phyloP scores from a whole-genome alignment of 2,797 vertebrate genomes.

The Nyctibius grandis region DNA sequence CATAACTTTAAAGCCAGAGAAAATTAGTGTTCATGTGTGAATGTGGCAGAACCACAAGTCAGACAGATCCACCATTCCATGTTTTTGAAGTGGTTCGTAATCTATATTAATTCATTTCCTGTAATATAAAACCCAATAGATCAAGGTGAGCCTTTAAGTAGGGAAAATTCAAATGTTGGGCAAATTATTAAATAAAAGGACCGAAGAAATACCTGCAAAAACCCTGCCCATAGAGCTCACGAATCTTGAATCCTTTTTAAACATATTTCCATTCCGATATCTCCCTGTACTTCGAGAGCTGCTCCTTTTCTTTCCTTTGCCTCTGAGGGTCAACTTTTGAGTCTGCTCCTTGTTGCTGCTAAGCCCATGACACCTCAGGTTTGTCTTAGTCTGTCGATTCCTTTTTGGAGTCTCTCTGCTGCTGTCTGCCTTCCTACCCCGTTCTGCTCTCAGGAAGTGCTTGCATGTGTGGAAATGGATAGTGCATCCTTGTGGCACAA shows the following conservation, averaged over 20 bases:
- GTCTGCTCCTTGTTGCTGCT: neutral
- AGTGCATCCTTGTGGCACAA: neutral
- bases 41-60: neutral
- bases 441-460: neutral
- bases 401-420: neutral
- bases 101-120: neutral
- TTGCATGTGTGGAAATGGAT: too few species aligned
- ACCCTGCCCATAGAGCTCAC: neutral
- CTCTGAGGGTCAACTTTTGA: neutral
- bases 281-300: neutral
- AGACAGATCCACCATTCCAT: neutral
- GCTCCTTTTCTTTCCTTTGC: neutral
- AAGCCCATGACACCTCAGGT: rapidly evolving
- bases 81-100: neutral
- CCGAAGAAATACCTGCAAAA: neutral
- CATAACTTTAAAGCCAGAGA: neutral
- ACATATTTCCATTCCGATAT: neutral
- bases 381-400: neutral
- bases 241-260: neutral
- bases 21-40: neutral
- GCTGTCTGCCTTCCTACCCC: neutral
- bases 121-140: neutral
- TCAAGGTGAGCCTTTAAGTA: neutral
- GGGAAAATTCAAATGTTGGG: neutral
- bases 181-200: neutral